Conservation (phyloP, 2,113 vertebrate genomes). For the Microtus pennsylvanicus region DNA sequence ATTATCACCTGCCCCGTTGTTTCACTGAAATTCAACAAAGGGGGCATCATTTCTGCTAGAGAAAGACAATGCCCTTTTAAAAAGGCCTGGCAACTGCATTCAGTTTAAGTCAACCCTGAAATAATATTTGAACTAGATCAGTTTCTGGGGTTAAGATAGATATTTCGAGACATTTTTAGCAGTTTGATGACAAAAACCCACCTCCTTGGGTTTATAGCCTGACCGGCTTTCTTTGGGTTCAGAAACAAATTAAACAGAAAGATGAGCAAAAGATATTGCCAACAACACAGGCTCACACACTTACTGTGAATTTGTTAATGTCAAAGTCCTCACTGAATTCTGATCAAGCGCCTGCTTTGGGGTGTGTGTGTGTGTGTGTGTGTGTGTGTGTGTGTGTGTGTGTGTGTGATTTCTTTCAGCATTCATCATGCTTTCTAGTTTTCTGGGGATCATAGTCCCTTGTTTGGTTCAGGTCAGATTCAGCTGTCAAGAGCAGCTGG, state of each 20-base stretch:
- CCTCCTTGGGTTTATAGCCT: slow-evolving; percentile 41
- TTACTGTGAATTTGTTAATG: background rate
- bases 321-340: background rate
- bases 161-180: slow-evolving; percentile 50
- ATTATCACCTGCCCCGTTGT: slow-evolving; percentile 19
- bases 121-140: slow-evolving; percentile 58
- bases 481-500: background rate
- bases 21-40: slow-evolving; percentile 45
- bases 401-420: background rate
- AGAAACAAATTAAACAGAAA: slow-evolving; percentile 65
- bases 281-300: background rate
- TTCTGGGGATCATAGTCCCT: background rate
- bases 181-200: slow-evolving; percentile 53
- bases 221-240: slow-evolving; percentile 39
- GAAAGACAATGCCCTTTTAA: slow-evolving; percentile 46
- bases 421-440: background rate
- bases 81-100: slow-evolving; percentile 40
- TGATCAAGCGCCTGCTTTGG: background rate
- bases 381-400: background rate
- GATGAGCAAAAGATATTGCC: background rate
- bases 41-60: slow-evolving; percentile 34
- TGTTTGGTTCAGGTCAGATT: background rate
- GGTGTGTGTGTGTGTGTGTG: background rate
- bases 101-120: slow-evolving; percentile 58
- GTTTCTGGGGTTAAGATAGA: slow-evolving; percentile 43